Evolutionary conservation across 2,888 invertebrate species (phyloP).

Genomic region (Steromphala cineraria): DNA sequence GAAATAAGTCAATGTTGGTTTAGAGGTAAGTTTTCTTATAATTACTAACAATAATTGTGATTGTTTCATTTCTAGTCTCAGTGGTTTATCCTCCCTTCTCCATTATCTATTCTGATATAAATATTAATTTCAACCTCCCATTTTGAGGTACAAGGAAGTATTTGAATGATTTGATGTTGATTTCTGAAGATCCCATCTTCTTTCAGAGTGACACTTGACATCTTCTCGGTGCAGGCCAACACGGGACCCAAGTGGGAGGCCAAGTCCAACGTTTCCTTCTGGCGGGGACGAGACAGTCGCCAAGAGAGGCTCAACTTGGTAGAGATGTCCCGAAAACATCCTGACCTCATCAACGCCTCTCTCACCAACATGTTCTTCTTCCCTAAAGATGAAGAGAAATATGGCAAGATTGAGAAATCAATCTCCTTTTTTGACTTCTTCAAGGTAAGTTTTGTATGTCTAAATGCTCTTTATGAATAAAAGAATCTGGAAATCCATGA

Average conservation of each 20-base stretch:
- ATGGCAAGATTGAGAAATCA: conserved; percentile 89
- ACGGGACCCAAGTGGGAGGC: conserved; percentile 82
- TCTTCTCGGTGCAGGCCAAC: conserved; percentile 91
- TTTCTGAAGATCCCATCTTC: neutral
- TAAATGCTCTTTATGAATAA: too few species aligned
- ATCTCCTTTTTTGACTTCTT: conserved; percentile 95
- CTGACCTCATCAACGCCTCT: conserved; percentile 90
- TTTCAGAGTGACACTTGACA: conserved; percentile 88
- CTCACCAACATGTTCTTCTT: conserved; percentile 98
- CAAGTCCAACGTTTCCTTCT: conserved; percentile 87
- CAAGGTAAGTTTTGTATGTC: conserved; percentile 81
- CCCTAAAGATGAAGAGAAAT: conserved; percentile 86
- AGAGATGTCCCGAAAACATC: conserved; percentile 84
- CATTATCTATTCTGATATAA: too few species aligned
- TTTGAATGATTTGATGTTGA: too few species aligned
- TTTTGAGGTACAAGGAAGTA: too few species aligned
- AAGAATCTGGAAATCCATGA: too few species aligned
- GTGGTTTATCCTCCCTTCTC: too few species aligned
- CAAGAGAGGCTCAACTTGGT: conserved; percentile 88
- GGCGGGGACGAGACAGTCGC: conserved; percentile 95
- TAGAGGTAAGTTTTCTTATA: too few species aligned
- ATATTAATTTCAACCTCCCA: too few species aligned
- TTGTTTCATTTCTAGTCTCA: too few species aligned
- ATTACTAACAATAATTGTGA: too few species aligned
- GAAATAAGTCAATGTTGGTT: too few species aligned